Conservation (phyloP, 92 coral and sea anemone genomes). For the Hydrozoanthus gracilis region DNA sequence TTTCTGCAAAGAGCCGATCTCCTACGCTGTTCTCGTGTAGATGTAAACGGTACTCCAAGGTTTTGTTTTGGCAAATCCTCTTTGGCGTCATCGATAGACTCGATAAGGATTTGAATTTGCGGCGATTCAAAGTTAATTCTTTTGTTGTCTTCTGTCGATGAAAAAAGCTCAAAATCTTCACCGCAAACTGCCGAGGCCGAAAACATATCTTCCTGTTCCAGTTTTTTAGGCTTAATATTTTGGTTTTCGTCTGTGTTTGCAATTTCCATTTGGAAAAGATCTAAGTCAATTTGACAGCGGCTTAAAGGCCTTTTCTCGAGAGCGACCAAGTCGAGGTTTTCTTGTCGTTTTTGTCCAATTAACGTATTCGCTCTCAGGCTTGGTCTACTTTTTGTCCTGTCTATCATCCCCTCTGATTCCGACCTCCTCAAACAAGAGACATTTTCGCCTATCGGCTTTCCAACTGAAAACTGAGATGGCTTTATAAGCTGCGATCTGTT, state of each 20-base stretch:
- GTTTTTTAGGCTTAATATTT: neutral
- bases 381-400: neutral
- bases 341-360: neutral
- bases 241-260: slow-evolving; percentile 1
- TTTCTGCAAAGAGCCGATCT: slow-evolving; percentile 89
- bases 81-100: slow-evolving; percentile 79
- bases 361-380: slow-evolving; percentile 26
- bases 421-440: neutral
- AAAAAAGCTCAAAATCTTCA: slow-evolving; percentile 2
- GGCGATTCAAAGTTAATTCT: slow-evolving; percentile 47
- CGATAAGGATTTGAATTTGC: slow-evolving; percentile 78
- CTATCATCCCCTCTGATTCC: slow-evolving; percentile 10
- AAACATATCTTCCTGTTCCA: neutral
- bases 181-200: neutral
- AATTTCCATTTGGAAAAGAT: slow-evolving; percentile 49
- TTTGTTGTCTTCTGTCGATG: slow-evolving; percentile 17
- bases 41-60: slow-evolving; percentile 72
- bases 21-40: slow-evolving; percentile 82
- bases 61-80: slow-evolving; percentile 65
- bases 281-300: slow-evolving; percentile 81
- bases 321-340: neutral
- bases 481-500: neutral
- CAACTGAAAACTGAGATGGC: neutral
- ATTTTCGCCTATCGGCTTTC: neutral
- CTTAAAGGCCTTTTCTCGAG: slow-evolving; percentile 74